These are phyloP conservation scores for Meleagris gallopavo DNA, from an alignment of 2,113 vertebrate species.

Conservation along the genomic window DNA sequence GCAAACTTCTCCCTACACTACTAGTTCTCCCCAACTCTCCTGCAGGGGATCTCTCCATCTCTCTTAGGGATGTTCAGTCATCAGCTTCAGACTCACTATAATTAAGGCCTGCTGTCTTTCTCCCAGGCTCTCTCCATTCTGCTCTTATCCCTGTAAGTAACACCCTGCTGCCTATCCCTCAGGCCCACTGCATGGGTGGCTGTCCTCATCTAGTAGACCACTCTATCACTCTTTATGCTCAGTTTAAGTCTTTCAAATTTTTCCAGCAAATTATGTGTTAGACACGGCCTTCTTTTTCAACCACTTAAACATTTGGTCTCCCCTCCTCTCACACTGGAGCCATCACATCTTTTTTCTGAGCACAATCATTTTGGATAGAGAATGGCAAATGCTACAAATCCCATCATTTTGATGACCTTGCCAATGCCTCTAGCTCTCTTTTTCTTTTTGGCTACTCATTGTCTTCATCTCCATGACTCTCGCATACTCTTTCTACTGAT, in stretches of 20 bases:
- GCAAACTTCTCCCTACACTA: neutral
- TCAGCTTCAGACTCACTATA: neutral
- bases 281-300: neutral
- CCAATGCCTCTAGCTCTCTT: neutral
- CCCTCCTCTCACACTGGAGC: neutral
- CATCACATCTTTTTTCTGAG: neutral
- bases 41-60: too few relatives aligned
- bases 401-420: neutral
- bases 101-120: neutral
- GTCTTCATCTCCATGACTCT: neutral
- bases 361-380: neutral
- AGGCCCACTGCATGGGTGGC: neutral
- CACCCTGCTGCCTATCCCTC: neutral
- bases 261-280: neutral
- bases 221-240: neutral
- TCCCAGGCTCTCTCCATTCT: neutral
- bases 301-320: neutral
- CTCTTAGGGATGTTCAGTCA: neutral
- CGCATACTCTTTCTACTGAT: neutral
- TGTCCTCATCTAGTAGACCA: neutral
- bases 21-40: neutral
- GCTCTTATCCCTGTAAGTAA: neutral
- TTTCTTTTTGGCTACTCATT: neutral
- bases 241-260: neutral
- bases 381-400: neutral